Evolutionary conservation across 2,888 invertebrate genomes (phyloP), one percentile per base, ranked within the genome.

Genomic region (Pammene fasciana): DNA sequence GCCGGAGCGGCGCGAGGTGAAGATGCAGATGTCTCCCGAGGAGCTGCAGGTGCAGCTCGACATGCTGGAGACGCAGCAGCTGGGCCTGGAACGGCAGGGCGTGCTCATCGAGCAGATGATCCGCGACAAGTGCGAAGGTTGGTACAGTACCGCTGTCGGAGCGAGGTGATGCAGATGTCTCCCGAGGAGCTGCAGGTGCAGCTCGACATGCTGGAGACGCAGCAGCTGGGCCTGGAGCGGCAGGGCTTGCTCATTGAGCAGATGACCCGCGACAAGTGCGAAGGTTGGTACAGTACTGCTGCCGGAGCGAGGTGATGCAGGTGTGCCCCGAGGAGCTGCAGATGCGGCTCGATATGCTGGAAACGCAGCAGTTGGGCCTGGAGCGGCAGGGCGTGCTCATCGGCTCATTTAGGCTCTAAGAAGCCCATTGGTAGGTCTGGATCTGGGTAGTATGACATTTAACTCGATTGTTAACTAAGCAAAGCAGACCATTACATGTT

Each of bases 191-290:
- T 96, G 65, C 94, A 94, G 56, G 93, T 94, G 46, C 96, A 98
- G 82, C 90, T 98, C 73, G 95, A 96, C 74, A 94, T 95, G 68
- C 80, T 99, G 74, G 98, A 98, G 86, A 94, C 96, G 60, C 97
- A 98, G 82, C 97, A 97, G 81, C 96, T 96, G 75, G 97, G 97
- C 16, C 92, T 98, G 62, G 98, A 98, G 86, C 95, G 96, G 71
- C 97, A 98, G 85, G 98, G 98, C 54, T 97, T 98, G n/a, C 94
- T 95, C 75, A 93, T 99, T 75, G 98, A 99, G 85, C 95, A 96
- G 82, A 95, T 96, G 86, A 98, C 98, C 75, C 94, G 98, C 77
- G 96, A 96, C 82, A 96, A 96, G 88, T 96, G 96, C 84, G 96
- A 96, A 89, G 92, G 92, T 92, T 11, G 54, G 52, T 43, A 34